These are phyloP conservation scores for Arnoldichthys spilopterus DNA, from an alignment of 2,797 vertebrate species.

Conservation along the genomic window DNA sequence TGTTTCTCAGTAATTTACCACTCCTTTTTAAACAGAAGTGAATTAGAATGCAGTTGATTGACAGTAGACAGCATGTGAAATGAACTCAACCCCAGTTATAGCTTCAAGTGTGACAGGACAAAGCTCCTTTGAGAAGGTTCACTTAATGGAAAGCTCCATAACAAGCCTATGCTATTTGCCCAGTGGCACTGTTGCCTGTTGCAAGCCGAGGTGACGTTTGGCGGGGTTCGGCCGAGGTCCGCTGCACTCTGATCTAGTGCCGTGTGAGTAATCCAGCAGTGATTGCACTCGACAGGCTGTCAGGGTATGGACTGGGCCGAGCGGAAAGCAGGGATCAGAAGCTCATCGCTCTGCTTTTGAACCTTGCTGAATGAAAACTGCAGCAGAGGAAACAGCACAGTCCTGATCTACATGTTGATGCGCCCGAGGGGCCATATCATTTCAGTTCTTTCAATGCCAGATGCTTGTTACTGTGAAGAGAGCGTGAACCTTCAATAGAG, in stretches of 20 bases:
- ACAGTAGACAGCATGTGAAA: neutral
- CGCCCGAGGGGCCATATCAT: conserved; percentile 10
- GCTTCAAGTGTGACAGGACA: neutral
- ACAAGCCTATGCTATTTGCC: conserved; percentile 4
- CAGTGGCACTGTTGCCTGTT: conserved; percentile 62
- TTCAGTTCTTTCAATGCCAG: conserved; percentile 1
- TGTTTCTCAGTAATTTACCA: neutral
- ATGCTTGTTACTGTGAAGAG: neutral
- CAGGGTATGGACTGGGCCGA: conserved; percentile 78
- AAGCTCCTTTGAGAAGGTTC: neutral
- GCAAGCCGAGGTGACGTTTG: conserved; percentile 65
- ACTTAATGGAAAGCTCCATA: neutral
- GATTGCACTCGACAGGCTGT: conserved; percentile 86
- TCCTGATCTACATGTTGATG: conserved; percentile 9
- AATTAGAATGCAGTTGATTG: neutral
- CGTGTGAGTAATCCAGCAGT: conserved; percentile 73
- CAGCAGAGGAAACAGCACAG: conserved; percentile 51
- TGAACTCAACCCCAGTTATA: neutral
- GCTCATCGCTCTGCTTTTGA: conserved; percentile 68
- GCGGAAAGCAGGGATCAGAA: conserved; percentile 82
- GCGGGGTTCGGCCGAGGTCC: conserved; percentile 48
- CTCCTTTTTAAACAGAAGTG: too few relatives aligned
- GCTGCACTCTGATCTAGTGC: conserved; percentile 60
- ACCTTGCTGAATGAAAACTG: conserved; percentile 59
- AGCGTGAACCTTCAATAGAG: neutral